Evolutionary conservation across 2,113 vertebrate genomes (phyloP), one percentile per base, ranked within the genome.

Genomic region (Phrynosoma platyrhinos): DNA sequence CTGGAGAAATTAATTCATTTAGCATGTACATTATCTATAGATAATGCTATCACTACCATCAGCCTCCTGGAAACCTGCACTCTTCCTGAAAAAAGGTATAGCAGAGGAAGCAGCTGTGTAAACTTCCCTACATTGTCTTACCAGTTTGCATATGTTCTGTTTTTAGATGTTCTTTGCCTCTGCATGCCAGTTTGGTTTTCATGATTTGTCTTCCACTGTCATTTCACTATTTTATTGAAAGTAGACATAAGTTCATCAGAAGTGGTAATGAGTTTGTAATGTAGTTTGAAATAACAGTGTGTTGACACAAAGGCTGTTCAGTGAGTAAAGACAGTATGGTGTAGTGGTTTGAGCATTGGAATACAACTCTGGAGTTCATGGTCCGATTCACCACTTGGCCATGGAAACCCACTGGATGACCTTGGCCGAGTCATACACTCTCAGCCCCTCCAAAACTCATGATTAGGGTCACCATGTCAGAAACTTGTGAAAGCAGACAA

Each of bases 41-140:
- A 62, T 62, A 62, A 62, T 18, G 52, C 13, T 83, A n/a, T 74
- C 36, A n/a, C 47, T 62, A 27, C 23, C 75, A 10, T 20, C 20
- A 84, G n/a, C 9, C 53, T 75, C 58, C 55, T 27, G 14, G 18
- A 58, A 58, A 62, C 52, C 72, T 55, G 27, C 18, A 30, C 68
- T 72, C 47, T 42, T 25, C 53, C 32, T 58, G 9, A 84, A 58
- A 68, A 36, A 84, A 75, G 20, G 18, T 62, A 75, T 40, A 84
- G 52, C n/a, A 76, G 53, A 62, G 71, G 71, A 84, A 84, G 71
- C 71, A 84, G 83, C 52, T 84, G 83, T 84, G 52, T 62, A 84
- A 75, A 84, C 83, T 62, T 84, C 69, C 69, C n/a, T 75, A 12
- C 18, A 75, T 84, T 84, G 83, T 71, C 30, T 52, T 58, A 2